Base-by-base conservation (phyloP, 2,113 vertebrate genomes). In the Tetraodon nigroviridis region DNA sequence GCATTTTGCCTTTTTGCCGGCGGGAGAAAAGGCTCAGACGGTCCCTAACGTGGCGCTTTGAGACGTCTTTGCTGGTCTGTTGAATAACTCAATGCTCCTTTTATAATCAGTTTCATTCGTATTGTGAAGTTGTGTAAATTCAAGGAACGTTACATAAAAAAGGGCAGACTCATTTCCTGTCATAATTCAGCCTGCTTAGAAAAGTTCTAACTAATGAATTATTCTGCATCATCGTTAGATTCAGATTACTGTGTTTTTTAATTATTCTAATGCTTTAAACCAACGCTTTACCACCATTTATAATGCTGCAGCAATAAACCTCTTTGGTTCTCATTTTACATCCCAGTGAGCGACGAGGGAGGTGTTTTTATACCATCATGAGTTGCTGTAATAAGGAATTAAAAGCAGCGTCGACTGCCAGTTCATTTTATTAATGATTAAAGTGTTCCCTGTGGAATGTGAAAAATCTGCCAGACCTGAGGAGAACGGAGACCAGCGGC, bases 401-500 rank as follows among this genome's bases (percentile, higher is more conserved):
- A 72, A 63, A 37, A 58, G 55, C 44, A 52, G 55, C 10, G 44
- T 53, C 50, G 47, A 47, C 44, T 59, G 20, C 52, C 32, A 42
- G 44, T 65, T 67, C 21, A 67, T 78, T 50, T 71, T 56, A 73
- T 64, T 69, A 51, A 69, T 45, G 40, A 51, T 24, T 61, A 41
- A 75, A 71, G 68, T 29, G 10, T 41, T 51, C 58, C 60, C 32
- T 71, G 41, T 42, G 29, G 16, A 65, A 27, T 11, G 37, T 40
- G 61, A 65, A 55, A 74, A 79, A 78, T 75, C 55, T 58, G 50
- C 18, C 29, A 17, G 27, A 67, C 66, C 58, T 58, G 50, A 66
- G 66, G 56, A 74, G 76, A 75, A 79, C 49, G 55, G 51, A 84
- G 72, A 75, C 60, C 57, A 59, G 67, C 54, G 61, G 49, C 68